Evolutionary conservation across 1,140 invertebrate genomes (phyloP).

Genomic region (Araneus ventricosus): DNA sequence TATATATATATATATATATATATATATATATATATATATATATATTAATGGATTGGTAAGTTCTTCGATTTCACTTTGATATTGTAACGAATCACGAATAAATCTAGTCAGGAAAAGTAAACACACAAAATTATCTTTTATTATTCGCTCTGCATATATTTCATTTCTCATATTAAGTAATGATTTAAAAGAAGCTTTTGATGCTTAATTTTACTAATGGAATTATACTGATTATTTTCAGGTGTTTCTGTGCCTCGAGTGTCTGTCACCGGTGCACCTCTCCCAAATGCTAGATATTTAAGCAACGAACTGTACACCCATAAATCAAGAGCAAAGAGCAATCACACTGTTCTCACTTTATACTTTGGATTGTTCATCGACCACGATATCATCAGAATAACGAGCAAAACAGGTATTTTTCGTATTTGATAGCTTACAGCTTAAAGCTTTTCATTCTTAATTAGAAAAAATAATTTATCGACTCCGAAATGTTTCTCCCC

Average conservation of each 20-base stretch:
- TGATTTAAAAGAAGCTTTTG: no score
- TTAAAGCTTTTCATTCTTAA: background rate
- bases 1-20: no score
- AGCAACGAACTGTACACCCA: slow-evolving; percentile 71
- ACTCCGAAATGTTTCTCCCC: background rate
- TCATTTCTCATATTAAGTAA: no score
- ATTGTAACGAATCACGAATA: no score
- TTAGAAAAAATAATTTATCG: background rate
- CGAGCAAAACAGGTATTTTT: slow-evolving; percentile 38
- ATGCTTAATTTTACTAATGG: background rate
- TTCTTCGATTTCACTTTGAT: no score
- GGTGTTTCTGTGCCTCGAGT: slow-evolving; percentile 76
- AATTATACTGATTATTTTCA: slow-evolving; percentile 38
- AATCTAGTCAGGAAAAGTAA: no score
- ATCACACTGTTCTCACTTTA: slow-evolving; percentile 94
- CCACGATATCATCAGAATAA: slow-evolving; percentile 87
- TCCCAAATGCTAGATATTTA: slow-evolving; percentile 75
- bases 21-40: no score
- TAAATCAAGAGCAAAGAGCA: slow-evolving; percentile 45
- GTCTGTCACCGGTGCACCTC: slow-evolving; percentile 58
- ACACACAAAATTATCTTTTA: no score
- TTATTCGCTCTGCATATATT: no score
- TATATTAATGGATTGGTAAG: no score
- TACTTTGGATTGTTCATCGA: slow-evolving; percentile 99
- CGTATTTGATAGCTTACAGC: no score